Percentiles rank a stretch among this genome's conserved stretches.
These are phyloP conservation scores for Urocyon cinereoargenteus DNA, from an alignment of 2,797 vertebrate genomes.

Conservation along the genomic window DNA sequence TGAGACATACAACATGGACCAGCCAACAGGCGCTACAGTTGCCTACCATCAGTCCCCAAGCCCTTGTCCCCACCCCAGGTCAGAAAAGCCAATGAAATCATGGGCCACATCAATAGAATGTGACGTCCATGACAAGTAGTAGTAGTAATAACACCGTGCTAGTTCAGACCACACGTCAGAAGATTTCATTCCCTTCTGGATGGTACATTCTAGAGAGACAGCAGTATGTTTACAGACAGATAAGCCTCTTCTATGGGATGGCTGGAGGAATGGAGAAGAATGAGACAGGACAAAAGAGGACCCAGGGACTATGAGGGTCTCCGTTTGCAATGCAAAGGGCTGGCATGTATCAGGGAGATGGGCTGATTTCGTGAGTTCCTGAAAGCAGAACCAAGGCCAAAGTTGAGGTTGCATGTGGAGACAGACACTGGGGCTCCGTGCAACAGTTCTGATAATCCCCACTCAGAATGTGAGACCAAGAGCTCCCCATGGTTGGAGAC, in stretches of 20 bases:
- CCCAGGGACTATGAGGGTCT: neutral
- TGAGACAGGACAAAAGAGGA: neutral
- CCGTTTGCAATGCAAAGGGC: neutral
- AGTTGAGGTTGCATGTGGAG: neutral
- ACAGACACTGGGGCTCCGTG: accelerated
- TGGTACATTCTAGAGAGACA: neutral
- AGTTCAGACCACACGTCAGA: neutral
- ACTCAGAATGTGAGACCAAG: neutral
- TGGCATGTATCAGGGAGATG: neutral
- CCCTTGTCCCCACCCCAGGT: neutral
- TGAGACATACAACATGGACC: neutral
- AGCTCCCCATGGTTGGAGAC: neutral
- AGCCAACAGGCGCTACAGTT: neutral
- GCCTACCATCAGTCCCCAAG: too few species aligned
- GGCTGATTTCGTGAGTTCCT: neutral
- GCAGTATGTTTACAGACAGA: neutral
- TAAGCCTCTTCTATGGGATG: neutral
- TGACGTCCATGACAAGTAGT: neutral
- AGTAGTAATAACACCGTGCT: neutral
- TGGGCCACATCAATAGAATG: neutral
- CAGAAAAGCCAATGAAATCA: neutral
- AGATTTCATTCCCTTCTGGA: neutral
- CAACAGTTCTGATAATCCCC: neutral
- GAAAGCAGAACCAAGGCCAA: neutral
- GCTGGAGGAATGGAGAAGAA: neutral